Conservation (phyloP, 2,888 invertebrate species). For the Nysson spinosus region DNA sequence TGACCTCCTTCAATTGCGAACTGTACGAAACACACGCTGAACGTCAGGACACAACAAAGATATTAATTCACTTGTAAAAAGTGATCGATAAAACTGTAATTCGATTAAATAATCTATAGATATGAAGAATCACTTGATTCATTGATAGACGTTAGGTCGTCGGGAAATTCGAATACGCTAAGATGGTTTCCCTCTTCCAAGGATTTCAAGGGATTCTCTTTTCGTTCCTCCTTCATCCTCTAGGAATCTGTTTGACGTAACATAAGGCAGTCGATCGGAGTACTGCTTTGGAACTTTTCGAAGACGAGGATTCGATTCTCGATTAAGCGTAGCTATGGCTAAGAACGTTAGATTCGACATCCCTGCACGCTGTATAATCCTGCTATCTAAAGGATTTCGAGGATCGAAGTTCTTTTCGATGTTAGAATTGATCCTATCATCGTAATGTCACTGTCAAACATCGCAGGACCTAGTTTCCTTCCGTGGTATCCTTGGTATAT, state of each 20-base stretch:
- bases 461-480: too few species aligned
- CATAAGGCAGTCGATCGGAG: conserved; percentile 14
- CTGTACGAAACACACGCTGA: too few species aligned
- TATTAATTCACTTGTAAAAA: too few species aligned
- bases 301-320: conserved; percentile 45
- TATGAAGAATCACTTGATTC: too few species aligned
- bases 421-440: conserved; percentile 18
- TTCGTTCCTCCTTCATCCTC: neutral
- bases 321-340: conserved; percentile 41
- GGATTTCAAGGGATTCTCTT: conserved; percentile 35
- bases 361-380: neutral
- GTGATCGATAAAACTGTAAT: too few species aligned
- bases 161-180: conserved; percentile 42
- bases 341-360: conserved; percentile 27
- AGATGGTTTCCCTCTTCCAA: conserved; percentile 41
- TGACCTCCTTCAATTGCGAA: too few species aligned
- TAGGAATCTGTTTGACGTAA: conserved; percentile 10
- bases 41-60: too few species aligned
- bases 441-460: too few species aligned
- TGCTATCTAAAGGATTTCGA: conserved; percentile 12
- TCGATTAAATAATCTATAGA: too few species aligned
- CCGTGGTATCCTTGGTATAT: too few species aligned
- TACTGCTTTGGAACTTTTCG: conserved; percentile 39
- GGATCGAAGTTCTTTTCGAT: conserved; percentile 2
- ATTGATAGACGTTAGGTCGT: too few species aligned